phyloP scores from a whole-genome alignment of 2,888 invertebrate genomes.

The Sinodicranocentrus sp. region DNA sequence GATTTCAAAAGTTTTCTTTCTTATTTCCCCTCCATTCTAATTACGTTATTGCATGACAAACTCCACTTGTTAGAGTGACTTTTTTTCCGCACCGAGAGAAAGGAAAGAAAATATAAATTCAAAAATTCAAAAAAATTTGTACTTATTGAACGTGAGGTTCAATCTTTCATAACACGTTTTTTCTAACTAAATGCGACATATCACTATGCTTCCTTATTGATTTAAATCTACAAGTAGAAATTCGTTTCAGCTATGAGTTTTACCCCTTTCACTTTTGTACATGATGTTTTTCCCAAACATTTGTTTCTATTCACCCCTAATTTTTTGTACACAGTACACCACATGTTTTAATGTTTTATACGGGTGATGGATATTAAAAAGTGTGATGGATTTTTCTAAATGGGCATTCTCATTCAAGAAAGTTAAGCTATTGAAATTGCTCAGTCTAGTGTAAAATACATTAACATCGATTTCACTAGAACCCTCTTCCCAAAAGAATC shows the following conservation, averaged over 20 bases:
- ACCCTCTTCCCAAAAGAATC: neutral
- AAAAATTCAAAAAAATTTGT: conserved; percentile 48
- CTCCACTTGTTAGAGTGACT: conserved; percentile 25
- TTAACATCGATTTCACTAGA: neutral
- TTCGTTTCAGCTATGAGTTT: too few relatives aligned
- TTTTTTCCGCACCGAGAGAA: conserved; percentile 13
- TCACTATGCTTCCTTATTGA: conserved; percentile 11
- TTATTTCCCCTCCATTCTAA: conserved; percentile 40
- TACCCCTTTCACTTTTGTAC: too few relatives aligned
- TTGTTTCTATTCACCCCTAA: too few relatives aligned
- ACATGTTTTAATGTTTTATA: too few relatives aligned
- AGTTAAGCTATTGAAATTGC: too few relatives aligned
- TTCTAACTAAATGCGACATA: neutral
- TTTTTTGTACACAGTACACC: too few relatives aligned
- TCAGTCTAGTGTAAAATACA: neutral
- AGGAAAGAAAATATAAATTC: conserved; percentile 23
- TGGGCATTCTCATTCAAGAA: too few relatives aligned
- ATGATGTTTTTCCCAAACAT: too few relatives aligned
- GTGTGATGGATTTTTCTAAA: too few relatives aligned
- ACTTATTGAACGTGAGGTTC: neutral
- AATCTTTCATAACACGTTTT: too few relatives aligned
- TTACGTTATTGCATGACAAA: conserved; percentile 61
- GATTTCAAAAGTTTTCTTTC: conserved; percentile 48
- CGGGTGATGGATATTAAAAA: too few relatives aligned
- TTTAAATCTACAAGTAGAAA: too few relatives aligned